Conservation (phyloP, 1,140 invertebrate species). For the Cotesia glomerata region DNA sequence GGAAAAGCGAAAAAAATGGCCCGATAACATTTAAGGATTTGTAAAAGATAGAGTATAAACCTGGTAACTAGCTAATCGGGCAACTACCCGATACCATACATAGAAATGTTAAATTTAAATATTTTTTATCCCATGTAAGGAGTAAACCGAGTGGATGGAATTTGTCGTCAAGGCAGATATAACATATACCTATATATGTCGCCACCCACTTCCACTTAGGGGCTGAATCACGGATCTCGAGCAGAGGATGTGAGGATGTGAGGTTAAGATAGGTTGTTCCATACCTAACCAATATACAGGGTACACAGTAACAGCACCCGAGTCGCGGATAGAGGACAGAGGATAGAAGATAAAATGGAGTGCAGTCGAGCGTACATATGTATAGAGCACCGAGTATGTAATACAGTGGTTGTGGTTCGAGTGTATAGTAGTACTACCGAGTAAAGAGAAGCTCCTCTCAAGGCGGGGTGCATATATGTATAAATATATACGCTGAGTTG, state of each 20-base stretch:
- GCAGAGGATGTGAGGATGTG: background rate
- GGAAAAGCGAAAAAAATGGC: too few species aligned
- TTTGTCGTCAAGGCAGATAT: background rate
- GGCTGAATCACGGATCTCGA: background rate
- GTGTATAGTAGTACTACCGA: background rate
- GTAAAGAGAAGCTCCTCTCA: background rate
- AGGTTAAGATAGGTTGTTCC: background rate
- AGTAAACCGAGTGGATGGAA: background rate
- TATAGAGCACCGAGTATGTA: too few species aligned
- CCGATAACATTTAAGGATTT: background rate
- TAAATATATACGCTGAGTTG: background rate
- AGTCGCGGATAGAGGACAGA: too few species aligned
- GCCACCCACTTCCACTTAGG: background rate
- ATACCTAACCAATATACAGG: too few species aligned
- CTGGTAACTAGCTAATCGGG: background rate
- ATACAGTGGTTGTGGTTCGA: too few species aligned
- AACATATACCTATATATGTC: background rate
- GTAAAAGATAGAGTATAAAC: background rate
- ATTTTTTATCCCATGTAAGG: background rate
- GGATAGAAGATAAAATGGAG: too few species aligned
- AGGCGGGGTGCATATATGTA: too few species aligned
- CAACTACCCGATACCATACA: background rate
- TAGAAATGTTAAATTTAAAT: background rate
- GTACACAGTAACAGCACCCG: too few species aligned
- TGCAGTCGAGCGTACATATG: too few species aligned